Percentiles rank a stretch among this genome's conserved stretches.
Evolutionary conservation across 2,888 invertebrate species (phyloP).

Genomic region (Epinotia bilunana): DNA sequence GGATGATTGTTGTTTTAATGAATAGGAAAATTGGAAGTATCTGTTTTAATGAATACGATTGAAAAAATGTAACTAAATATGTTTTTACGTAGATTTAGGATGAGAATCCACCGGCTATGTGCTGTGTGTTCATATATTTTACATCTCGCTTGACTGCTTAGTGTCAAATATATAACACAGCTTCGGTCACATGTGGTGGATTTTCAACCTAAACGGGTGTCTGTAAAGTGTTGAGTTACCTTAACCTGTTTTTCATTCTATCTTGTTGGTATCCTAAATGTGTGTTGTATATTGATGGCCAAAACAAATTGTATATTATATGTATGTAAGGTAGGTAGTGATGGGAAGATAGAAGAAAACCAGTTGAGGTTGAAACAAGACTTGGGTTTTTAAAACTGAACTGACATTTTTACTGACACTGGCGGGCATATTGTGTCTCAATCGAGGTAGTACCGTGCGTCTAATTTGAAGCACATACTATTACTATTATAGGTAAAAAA

Average conservation of each 20-base stretch:
- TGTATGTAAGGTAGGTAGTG: slow-evolving; percentile 22
- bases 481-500: no score
- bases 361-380: slow-evolving; percentile 11
- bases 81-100: neutral
- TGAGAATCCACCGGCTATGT: no score
- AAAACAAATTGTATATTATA: slow-evolving; percentile 31
- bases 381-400: neutral
- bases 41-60: neutral
- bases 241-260: slow-evolving; percentile 15
- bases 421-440: neutral
- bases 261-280: slow-evolving; percentile 1
- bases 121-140: no score
- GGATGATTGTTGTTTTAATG: neutral
- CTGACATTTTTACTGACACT: slow-evolving; percentile 18
- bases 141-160: no score
- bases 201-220: no score
- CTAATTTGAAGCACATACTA: neutral
- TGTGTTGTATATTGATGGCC: slow-evolving; percentile 24
- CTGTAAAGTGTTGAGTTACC: neutral
- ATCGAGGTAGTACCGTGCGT: slow-evolving; percentile 1
- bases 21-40: neutral
- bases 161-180: no score
- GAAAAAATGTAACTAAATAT: neutral
- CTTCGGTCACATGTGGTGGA: no score
- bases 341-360: neutral